phyloP scores from a whole-genome alignment of 2,797 vertebrate species.

The Cyclura pinguis region DNA sequence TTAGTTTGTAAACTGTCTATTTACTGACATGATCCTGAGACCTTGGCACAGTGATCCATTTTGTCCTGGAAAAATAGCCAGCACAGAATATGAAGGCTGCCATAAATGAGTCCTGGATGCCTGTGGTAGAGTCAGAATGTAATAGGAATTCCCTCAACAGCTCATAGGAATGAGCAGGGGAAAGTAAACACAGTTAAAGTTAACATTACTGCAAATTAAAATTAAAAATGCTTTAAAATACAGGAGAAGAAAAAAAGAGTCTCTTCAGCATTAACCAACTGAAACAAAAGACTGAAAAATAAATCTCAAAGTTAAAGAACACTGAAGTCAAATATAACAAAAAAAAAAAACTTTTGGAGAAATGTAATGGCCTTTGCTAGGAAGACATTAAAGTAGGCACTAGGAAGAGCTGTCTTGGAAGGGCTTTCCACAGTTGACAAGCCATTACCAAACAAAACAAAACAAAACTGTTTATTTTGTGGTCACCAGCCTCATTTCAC shows the following conservation, averaged over 20 bases:
- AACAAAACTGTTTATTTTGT: neutral
- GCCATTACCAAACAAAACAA: neutral
- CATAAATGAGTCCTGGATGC: too few relatives aligned
- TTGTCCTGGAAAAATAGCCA: too few relatives aligned
- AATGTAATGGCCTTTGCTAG: neutral
- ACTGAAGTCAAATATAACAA: too few relatives aligned
- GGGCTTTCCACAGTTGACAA: too few relatives aligned
- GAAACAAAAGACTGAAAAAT: neutral
- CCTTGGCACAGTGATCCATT: too few relatives aligned
- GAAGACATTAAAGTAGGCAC: neutral
- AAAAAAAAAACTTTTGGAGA: neutral
- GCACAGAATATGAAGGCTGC: too few relatives aligned
- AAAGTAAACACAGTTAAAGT: neutral
- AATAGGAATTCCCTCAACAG: neutral
- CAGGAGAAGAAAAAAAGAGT: neutral
- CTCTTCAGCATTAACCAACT: neutral
- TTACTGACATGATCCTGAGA: too few relatives aligned
- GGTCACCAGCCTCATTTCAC: neutral
- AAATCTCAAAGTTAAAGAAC: neutral
- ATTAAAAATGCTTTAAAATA: neutral
- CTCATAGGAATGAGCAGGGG: neutral
- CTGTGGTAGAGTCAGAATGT: neutral
- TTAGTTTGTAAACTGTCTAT: too few relatives aligned
- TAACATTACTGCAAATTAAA: too few relatives aligned
- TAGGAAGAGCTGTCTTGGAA: neutral